Evolutionary conservation across 2,888 invertebrate genomes (phyloP).

Genomic region (Azorinus chamasolen): DNA sequence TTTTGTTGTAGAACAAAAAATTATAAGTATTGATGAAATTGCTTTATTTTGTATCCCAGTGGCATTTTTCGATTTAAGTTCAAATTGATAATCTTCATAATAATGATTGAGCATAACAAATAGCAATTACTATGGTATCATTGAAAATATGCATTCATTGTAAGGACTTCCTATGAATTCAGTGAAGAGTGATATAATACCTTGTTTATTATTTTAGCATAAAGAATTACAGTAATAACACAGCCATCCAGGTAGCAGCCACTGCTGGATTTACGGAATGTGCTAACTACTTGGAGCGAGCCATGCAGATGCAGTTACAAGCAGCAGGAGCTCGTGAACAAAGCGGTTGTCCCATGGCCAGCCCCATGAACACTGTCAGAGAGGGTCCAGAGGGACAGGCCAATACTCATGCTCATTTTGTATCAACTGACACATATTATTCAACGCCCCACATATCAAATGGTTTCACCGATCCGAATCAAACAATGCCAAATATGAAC

Average conservation of each 20-base stretch:
- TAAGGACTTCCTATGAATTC: too few species aligned
- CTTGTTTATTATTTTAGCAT: slow-evolving; percentile 79
- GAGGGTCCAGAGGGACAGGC: slow-evolving; percentile 41
- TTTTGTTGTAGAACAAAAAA: too few species aligned
- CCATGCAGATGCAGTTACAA: slow-evolving; percentile 65
- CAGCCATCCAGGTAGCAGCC: slow-evolving; percentile 76
- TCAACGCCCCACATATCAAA: slow-evolving; percentile 51
- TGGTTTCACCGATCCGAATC: slow-evolving; percentile 14
- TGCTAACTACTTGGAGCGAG: slow-evolving; percentile 74
- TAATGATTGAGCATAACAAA: too few species aligned
- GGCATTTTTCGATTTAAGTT: too few species aligned
- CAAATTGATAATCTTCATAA: too few species aligned
- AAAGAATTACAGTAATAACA: slow-evolving; percentile 75
- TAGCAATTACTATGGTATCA: too few species aligned
- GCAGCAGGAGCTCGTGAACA: slow-evolving; percentile 25
- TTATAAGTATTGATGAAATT: too few species aligned
- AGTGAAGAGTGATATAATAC: too few species aligned
- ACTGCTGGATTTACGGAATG: slow-evolving; percentile 74
- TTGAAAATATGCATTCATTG: too few species aligned
- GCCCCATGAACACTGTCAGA: slow-evolving; percentile 16
- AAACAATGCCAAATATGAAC: slow-evolving; percentile 26
- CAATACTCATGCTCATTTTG: slow-evolving; percentile 28
- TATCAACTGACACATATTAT: slow-evolving; percentile 61
- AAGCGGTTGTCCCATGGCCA: too few species aligned
- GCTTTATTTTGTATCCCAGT: too few species aligned